phyloP scores from a whole-genome alignment of 2,113 vertebrate species.

The Pogonocichla stellata region DNA sequence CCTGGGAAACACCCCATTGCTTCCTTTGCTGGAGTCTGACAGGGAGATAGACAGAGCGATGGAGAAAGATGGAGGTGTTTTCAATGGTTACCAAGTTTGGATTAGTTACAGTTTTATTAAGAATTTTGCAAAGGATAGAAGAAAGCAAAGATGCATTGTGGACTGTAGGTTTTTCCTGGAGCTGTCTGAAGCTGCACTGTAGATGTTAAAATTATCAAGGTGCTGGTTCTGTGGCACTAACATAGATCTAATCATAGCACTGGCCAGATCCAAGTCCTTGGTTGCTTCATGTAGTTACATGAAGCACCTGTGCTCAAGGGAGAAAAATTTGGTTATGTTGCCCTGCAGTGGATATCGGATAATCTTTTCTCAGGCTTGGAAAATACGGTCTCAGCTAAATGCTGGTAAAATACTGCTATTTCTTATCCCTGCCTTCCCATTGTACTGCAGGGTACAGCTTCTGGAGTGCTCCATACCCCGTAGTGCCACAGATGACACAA shows the following conservation, averaged over 20 bases:
- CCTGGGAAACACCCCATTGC: background rate
- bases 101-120: background rate
- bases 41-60: background rate
- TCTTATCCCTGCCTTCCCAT: background rate
- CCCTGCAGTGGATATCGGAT: background rate
- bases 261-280: background rate
- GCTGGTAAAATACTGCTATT: background rate
- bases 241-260: background rate
- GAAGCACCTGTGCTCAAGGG: background rate
- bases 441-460: background rate
- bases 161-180: background rate
- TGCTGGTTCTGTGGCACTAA: background rate
- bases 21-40: background rate
- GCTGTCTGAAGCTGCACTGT: background rate
- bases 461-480: fast-evolving
- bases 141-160: background rate
- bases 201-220: background rate
- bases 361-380: background rate
- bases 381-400: background rate
- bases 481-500: background rate
- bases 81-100: background rate
- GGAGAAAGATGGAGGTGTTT: background rate
- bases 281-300: background rate
- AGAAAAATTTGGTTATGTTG: background rate
- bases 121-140: background rate